Conservation (phyloP, 2,113 vertebrate species). For the Cygnus buccinator region DNA sequence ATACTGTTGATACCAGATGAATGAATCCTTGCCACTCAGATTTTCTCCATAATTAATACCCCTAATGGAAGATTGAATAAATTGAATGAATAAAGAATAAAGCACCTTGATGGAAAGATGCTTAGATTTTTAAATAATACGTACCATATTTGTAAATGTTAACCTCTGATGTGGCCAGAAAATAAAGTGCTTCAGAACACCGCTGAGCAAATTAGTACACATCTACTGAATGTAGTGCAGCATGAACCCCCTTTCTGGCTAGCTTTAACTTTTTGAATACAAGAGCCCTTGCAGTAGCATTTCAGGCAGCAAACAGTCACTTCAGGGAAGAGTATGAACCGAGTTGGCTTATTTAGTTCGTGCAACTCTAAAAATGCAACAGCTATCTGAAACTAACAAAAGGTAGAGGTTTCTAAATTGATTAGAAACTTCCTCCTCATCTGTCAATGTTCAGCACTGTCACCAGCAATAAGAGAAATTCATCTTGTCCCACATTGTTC, state of each 20-base stretch:
- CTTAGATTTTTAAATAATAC: neutral
- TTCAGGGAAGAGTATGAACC: neutral
- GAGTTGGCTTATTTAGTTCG: neutral
- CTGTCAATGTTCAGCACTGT: neutral
- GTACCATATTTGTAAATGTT: neutral
- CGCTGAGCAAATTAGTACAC: neutral
- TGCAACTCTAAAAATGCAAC: neutral
- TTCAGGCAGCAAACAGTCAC: neutral
- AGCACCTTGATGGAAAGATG: neutral
- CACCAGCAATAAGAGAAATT: neutral
- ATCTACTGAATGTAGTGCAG: neutral
- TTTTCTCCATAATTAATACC: neutral
- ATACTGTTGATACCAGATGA: neutral
- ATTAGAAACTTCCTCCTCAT: neutral
- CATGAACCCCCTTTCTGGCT: neutral
- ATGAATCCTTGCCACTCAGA: neutral
- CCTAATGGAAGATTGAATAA: neutral
- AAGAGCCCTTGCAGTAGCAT: neutral
- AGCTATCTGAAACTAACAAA: neutral
- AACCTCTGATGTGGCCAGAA: neutral
- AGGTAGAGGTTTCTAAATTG: neutral
- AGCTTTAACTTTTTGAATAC: neutral
- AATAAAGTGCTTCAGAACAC: neutral
- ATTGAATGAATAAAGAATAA: neutral
- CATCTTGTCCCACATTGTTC: accelerated